Conservation (phyloP, 2,797 vertebrate genomes). For the Rhyacichthys aspro region DNA sequence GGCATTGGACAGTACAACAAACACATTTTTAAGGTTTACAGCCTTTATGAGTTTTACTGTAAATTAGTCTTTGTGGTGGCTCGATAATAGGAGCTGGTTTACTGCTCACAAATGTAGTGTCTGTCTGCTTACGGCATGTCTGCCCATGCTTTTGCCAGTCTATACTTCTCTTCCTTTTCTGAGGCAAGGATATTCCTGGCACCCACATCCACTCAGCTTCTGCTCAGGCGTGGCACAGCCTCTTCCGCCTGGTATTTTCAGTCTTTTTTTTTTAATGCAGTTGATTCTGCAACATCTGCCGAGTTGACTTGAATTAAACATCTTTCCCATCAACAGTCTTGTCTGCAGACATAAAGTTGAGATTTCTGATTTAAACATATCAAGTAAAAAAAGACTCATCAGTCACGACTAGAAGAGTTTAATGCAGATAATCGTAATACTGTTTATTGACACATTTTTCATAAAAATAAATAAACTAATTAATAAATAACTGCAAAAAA, state of each 20-base stretch:
- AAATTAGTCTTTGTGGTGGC: no score
- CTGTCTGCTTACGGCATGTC: slow-evolving; percentile 55
- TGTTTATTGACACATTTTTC: no score
- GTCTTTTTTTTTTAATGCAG: slow-evolving; percentile 24
- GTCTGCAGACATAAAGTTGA: slow-evolving; percentile 4
- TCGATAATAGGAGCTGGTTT: no score
- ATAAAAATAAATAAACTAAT: no score
- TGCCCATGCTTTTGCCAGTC: slow-evolving; percentile 52
- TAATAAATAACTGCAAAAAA: no score
- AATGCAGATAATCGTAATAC: no score
- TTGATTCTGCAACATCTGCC: slow-evolving; percentile 33
- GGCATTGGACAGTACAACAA: no score
- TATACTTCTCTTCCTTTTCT: slow-evolving; percentile 31
- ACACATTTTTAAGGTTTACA: no score
- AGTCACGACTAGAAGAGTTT: no score
- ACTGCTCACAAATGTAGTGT: slow-evolving; percentile 20
- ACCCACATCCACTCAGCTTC: slow-evolving; percentile 38
- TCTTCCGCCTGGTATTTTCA: slow-evolving; percentile 70
- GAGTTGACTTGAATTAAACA: slow-evolving; percentile 31
- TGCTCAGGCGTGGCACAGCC: slow-evolving; percentile 46
- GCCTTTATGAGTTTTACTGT: no score
- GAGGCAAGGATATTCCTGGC: slow-evolving; percentile 67
- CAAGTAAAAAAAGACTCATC: no score
- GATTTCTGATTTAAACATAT: no score
- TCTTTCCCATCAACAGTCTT: slow-evolving; percentile 31